Evolutionary conservation across 1,140 invertebrate genomes (phyloP).

Genomic region (Sinella curviseta): DNA sequence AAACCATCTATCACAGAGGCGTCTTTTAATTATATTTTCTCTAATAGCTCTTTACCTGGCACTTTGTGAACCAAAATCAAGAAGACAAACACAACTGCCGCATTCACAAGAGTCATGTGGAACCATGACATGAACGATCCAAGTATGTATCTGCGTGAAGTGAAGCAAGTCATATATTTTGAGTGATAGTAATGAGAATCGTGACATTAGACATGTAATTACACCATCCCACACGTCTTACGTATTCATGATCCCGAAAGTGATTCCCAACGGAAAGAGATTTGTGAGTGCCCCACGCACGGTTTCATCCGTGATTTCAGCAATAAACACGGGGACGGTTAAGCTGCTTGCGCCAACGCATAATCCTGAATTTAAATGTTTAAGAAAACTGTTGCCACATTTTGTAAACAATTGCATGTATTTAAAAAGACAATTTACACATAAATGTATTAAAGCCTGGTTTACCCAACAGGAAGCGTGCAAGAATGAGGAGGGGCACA

Average conservation of each 20-base stretch:
- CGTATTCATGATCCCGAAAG: conserved; percentile 69
- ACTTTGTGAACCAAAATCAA: conserved; percentile 18
- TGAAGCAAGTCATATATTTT: conserved; percentile 53
- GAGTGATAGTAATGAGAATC: too few species aligned
- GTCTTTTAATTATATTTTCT: background rate
- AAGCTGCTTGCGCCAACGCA: conserved; percentile 68
- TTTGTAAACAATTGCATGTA: too few species aligned
- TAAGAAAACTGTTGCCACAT: too few species aligned
- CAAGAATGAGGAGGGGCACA: conserved; percentile 63
- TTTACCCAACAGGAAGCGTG: conserved; percentile 71
- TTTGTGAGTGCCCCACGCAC: conserved; percentile 78
- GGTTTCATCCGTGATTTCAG: conserved; percentile 75
- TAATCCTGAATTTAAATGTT: conserved; percentile 58
- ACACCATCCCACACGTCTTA: too few species aligned
- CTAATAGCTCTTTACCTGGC: conserved; percentile 56
- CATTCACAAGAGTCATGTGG: conserved; percentile 65
- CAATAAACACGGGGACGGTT: conserved; percentile 75
- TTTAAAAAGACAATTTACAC: too few species aligned
- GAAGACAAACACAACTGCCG: conserved; percentile 59
- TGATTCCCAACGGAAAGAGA: conserved; percentile 75
- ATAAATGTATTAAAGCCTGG: background rate
- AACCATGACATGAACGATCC: conserved; percentile 72
- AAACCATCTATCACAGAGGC: too few species aligned
- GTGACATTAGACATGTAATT: too few species aligned
- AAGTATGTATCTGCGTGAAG: conserved; percentile 73